phyloP scores from a whole-genome alignment of 2,888 invertebrate species.

The Morpho deidamia region DNA sequence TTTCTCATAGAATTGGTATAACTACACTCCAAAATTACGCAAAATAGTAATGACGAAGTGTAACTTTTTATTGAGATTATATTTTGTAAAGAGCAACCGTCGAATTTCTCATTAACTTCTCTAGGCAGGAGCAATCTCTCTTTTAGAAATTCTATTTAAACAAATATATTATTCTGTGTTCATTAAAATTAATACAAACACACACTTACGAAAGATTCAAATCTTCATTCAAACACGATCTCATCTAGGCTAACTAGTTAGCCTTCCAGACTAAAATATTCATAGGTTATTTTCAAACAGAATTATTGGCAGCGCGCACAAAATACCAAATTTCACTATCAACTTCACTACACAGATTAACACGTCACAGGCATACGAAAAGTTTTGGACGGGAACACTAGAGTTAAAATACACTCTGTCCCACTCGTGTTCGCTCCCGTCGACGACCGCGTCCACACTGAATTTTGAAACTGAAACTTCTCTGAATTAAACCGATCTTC shows the following conservation, averaged over 20 bases:
- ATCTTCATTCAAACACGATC: background rate
- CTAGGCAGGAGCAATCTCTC: too few species aligned
- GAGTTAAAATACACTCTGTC: background rate
- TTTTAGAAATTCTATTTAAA: background rate
- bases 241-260: constrained; percentile 6
- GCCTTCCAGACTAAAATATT: constrained; percentile 12
- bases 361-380: constrained; percentile 12
- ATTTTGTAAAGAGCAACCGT: too few species aligned
- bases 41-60: too few species aligned
- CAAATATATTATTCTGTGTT: background rate
- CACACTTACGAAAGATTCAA: background rate
- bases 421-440: constrained; percentile 12
- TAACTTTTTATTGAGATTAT: too few species aligned
- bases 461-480: constrained; percentile 13
- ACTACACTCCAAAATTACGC: too few species aligned
- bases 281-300: constrained; percentile 14
- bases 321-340: constrained; percentile 16
- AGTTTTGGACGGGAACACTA: constrained; percentile 7
- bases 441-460: constrained; percentile 17
- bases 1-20: too few species aligned
- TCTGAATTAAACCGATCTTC: constrained; percentile 11
- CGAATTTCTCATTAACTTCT: too few species aligned
- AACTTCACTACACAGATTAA: constrained; percentile 16
- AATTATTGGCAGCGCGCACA: constrained; percentile 20
- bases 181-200: background rate